Percentiles rank a stretch among this genome's conserved stretches.
Evolutionary conservation across 2,797 vertebrate genomes (phyloP).

Genomic region (Enteromius paludinosus): DNA sequence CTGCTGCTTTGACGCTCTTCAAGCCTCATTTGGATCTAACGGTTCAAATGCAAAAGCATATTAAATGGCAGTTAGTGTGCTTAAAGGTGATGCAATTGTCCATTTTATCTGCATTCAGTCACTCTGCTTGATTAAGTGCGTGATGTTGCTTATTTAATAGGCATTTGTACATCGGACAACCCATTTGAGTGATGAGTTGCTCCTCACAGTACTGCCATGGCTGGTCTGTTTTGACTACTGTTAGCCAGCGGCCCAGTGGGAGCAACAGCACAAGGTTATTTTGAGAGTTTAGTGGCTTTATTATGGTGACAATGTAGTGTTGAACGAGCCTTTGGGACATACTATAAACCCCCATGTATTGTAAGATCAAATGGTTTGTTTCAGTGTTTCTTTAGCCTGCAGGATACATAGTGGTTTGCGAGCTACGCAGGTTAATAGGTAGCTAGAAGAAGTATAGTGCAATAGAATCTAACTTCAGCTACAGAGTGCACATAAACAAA

Average conservation of each 20-base stretch:
- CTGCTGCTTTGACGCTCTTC: slow-evolving; percentile 21
- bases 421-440: slow-evolving; percentile 19
- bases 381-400: slow-evolving; percentile 9
- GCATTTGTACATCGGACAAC: slow-evolving; percentile 54
- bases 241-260: neutral
- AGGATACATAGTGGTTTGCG: neutral
- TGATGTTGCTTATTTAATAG: slow-evolving; percentile 65
- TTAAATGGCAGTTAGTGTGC: slow-evolving; percentile 46
- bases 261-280: slow-evolving; percentile 14
- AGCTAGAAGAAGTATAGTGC: neutral
- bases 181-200: slow-evolving; percentile 27
- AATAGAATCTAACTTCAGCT: neutral
- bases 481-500: slow-evolving; percentile 10
- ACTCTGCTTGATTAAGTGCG: slow-evolving; percentile 62
- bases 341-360: slow-evolving; percentile 30
- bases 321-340: slow-evolving; percentile 5
- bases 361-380: slow-evolving; percentile 29
- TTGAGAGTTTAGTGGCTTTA: slow-evolving; percentile 18
- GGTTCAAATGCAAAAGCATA: slow-evolving; percentile 44
- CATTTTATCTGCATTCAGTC: slow-evolving; percentile 70
- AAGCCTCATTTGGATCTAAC: slow-evolving; percentile 49
- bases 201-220: neutral
- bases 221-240: slow-evolving; percentile 7
- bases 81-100: slow-evolving; percentile 62
- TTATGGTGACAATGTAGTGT: neutral